A percentile compares a stretch with the other conserved stretches of the same genome.
Conservation (phyloP, 2,888 invertebrate genomes). For the Eugnorisma glareosa region DNA sequence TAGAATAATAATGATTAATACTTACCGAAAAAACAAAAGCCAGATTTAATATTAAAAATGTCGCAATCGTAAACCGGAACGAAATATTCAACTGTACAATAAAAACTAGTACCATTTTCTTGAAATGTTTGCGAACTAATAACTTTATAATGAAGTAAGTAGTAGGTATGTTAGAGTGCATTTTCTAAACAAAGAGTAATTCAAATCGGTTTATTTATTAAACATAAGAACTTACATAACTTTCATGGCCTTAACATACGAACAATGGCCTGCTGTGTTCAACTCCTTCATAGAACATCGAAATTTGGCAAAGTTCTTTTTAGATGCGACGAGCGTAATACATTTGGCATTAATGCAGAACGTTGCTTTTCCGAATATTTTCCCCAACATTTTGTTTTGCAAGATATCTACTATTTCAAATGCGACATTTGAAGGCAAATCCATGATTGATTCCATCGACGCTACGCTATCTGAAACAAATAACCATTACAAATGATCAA, state of each 20-base stretch:
- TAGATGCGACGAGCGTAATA: constrained; percentile 79
- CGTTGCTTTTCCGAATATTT: constrained; percentile 85
- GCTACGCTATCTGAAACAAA: constrained; percentile 82
- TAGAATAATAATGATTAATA: constrained; percentile 1
- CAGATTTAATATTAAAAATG: constrained; percentile 11
- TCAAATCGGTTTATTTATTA: constrained; percentile 74
- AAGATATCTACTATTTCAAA: constrained; percentile 86
- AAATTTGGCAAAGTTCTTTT: constrained; percentile 81
- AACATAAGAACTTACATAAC: constrained; percentile 75
- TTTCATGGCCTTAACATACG: constrained; percentile 77
- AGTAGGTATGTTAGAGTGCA: constrained; percentile 4
- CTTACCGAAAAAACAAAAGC: constrained; percentile 24
- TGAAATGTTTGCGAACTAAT: constrained; percentile 28
- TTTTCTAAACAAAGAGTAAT: constrained; percentile 69
- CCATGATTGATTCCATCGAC: constrained; percentile 85
- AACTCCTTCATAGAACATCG: constrained; percentile 83
- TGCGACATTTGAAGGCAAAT: constrained; percentile 84
- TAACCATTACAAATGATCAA: constrained; percentile 13
- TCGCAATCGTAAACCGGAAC: background rate
- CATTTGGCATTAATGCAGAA: constrained; percentile 85
- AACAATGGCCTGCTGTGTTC: constrained; percentile 80
- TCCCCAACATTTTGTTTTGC: constrained; percentile 84
- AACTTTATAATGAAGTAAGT: constrained; percentile 1
- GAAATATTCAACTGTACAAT: constrained; percentile 16
- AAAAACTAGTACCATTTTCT: constrained; percentile 43